Evolutionary conservation across 2,888 invertebrate species (phyloP), one percentile per base, ranked within the genome.

Genomic region (Rotaria magnacalcarata): DNA sequence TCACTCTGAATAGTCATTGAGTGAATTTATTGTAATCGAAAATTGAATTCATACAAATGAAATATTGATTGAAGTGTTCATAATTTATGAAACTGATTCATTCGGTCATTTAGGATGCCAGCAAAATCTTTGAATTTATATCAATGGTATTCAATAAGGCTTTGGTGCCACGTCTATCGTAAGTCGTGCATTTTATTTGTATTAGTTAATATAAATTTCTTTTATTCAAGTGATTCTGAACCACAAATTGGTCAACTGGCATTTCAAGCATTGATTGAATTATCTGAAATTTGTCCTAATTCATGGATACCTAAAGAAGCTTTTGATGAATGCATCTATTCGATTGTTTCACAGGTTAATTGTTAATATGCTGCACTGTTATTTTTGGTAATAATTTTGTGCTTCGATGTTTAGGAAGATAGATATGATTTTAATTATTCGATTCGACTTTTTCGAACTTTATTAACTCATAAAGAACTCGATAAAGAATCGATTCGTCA

Each of bases 281-380:
- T 80, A n/a, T 80, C 24, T 11, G 47, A 80, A 80, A 47, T 80
- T 47, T 80, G 47, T n/a, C 80, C 80, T 4, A 80, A 80, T 47
- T 34, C 67, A 27, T 43, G 43, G 43, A 47, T 80, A 47, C 47
- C 80, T 1, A 80, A 47, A 47, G 80, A 80, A n/a, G 14, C 14
- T 24, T 47, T 80, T n/a, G n/a, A 47, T 47, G 80, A 80, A 80
- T 80, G 80, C 47, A 43, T 80, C 8, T 80, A 80, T 47, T 43
- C 43, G 11, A 80, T 80, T 80, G 24, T 47, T 47, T 43, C 47
- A n/a, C 80, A 80, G 41, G 80, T 75, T 19, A 75, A 43, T 19
- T 2, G 41, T 11, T 50, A 43, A 2, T 10, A 7, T 24, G 34
- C 34, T 34, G 1, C 34, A 2, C 34, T 34, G 34, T 34, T 34